Evolutionary conservation across 2,797 vertebrate species (phyloP).

Genomic region (Tragopan temminckii): DNA sequence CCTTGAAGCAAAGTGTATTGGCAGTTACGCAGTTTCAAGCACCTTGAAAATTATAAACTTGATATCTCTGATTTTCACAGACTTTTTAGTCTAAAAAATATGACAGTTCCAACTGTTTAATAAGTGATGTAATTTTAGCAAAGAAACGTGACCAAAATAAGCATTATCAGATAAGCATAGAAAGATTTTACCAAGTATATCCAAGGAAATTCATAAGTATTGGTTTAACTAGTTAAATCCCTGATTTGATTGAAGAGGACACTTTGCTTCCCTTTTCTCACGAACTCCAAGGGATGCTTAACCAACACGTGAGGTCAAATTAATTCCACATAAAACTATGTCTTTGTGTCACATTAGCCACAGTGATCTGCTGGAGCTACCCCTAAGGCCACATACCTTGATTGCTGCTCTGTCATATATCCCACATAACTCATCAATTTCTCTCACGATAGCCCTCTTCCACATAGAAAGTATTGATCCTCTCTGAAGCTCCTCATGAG

Average conservation of each 20-base stretch:
- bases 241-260: rapidly evolving
- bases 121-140: rapidly evolving
- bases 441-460: background rate
- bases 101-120: background rate
- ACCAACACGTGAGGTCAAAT: background rate
- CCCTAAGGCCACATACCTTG: too few relatives aligned
- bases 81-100: rapidly evolving
- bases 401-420: background rate
- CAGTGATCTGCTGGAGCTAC: background rate
- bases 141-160: background rate
- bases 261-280: background rate
- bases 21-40: background rate
- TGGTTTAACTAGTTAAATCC: background rate
- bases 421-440: background rate
- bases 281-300: background rate
- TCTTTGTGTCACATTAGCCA: background rate
- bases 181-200: rapidly evolving
- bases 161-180: background rate
- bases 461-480: background rate
- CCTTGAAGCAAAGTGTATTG: background rate
- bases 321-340: background rate
- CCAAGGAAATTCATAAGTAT: background rate
- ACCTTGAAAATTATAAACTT: background rate
- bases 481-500: background rate
- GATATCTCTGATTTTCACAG: background rate